Percentiles rank a stretch among this genome's conserved stretches.
Evolutionary conservation across 2,888 invertebrate species (phyloP).

Genomic region (Drosophila ezoana): DNA sequence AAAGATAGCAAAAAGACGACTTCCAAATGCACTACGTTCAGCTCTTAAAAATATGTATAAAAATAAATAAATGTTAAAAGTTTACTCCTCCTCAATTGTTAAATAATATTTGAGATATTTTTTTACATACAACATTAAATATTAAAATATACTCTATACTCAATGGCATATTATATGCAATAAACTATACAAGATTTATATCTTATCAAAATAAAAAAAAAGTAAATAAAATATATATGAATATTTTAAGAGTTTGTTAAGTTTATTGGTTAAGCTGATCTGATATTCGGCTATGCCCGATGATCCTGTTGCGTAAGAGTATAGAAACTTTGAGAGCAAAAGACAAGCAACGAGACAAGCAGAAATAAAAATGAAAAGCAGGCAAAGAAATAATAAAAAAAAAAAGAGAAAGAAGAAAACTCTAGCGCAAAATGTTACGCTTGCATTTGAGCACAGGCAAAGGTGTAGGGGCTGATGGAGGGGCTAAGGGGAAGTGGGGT

Average conservation of each 20-base stretch:
- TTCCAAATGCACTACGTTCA: slow-evolving; percentile 10
- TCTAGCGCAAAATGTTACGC: slow-evolving; percentile 79
- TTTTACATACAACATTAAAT: too few species aligned
- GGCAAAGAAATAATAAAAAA: slow-evolving; percentile 26
- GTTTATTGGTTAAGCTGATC: background rate
- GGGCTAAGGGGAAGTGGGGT: background rate
- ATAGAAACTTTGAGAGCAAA: slow-evolving; percentile 47
- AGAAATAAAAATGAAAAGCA: slow-evolving; percentile 42
- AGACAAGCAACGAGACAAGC: slow-evolving; percentile 54
- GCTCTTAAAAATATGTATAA: background rate
- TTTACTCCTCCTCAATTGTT: background rate
- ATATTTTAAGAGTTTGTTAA: too few species aligned
- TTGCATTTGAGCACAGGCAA: slow-evolving; percentile 56
- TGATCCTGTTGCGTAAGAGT: slow-evolving; percentile 22
- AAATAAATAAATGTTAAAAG: background rate
- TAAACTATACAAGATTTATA: too few species aligned
- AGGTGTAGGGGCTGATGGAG: background rate
- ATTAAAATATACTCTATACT: too few species aligned
- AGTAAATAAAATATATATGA: background rate
- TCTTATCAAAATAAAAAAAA: background rate
- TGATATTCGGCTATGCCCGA: background rate
- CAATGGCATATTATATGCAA: too few species aligned
- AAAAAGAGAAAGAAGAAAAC: slow-evolving; percentile 47
- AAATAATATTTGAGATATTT: background rate
- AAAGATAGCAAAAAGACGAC: slow-evolving; percentile 2